phyloP scores from a whole-genome alignment of 2,888 invertebrate genomes.

The Callimorpha dominula region DNA sequence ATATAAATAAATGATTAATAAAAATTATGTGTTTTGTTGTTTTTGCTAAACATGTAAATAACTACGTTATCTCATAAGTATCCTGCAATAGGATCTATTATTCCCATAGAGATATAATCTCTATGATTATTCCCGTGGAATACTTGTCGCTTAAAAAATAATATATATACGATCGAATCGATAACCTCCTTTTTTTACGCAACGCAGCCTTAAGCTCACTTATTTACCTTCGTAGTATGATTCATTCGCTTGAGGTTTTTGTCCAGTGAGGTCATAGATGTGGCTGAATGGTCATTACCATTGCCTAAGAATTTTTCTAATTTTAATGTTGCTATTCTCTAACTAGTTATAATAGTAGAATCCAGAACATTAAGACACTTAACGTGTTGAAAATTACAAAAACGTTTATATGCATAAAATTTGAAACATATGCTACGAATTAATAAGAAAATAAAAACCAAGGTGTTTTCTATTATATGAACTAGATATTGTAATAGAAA shows the following conservation, averaged over 20 bases:
- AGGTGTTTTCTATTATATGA: background rate
- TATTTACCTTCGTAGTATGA: slow-evolving; percentile 42
- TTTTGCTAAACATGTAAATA: background rate
- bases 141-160: background rate
- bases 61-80: background rate
- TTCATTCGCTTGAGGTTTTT: slow-evolving; percentile 32
- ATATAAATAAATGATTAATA: slow-evolving; percentile 13
- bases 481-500: no score
- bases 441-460: background rate
- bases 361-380: background rate
- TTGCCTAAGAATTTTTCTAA: slow-evolving; percentile 14
- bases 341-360: background rate
- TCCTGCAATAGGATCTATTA: background rate
- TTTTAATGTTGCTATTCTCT: slow-evolving; percentile 17
- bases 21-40: background rate
- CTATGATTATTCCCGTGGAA: background rate
- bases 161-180: no score
- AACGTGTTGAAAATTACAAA: background rate
- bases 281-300: slow-evolving; percentile 39
- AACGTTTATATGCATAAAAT: background rate
- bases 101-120: background rate
- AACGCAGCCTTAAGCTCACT: background rate
- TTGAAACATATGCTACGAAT: background rate
- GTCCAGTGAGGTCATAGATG: slow-evolving; percentile 39
- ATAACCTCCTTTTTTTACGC: no score